phyloP scores from a whole-genome alignment of 1,140 invertebrate genomes.

The Acromyrmex charruanus region DNA sequence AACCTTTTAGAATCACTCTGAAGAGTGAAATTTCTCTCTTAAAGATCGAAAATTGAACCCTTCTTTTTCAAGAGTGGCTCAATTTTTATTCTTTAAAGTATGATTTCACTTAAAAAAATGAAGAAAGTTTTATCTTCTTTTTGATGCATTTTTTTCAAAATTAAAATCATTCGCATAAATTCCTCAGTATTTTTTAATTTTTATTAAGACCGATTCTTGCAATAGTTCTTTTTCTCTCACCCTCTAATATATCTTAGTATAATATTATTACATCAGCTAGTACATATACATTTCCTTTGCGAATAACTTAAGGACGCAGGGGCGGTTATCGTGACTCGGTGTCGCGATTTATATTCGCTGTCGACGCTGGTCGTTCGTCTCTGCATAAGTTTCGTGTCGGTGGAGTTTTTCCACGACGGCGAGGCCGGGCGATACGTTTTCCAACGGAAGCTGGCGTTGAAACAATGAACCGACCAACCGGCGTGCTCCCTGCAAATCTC shows the following conservation, averaged over 20 bases:
- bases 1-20: too few species aligned
- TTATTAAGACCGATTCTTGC: neutral
- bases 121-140: neutral
- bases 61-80: too few species aligned
- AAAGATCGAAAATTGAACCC: too few species aligned
- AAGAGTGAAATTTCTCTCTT: too few species aligned
- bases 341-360: slow-evolving; percentile 73
- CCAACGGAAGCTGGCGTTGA: slow-evolving; percentile 78
- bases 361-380: slow-evolving; percentile 71
- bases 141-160: neutral
- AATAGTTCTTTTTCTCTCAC: neutral
- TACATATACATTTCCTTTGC: neutral
- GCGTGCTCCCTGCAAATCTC: slow-evolving; percentile 83
- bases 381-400: slow-evolving; percentile 67
- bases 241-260: neutral
- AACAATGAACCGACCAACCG: slow-evolving; percentile 86
- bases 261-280: neutral
- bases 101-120: too few species aligned
- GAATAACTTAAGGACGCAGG: slow-evolving; percentile 64
- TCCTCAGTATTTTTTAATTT: neutral
- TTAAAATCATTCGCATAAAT: neutral
- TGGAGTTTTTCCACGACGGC: slow-evolving; percentile 67
- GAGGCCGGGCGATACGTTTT: slow-evolving; percentile 73
- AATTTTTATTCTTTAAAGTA: too few species aligned
- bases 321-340: slow-evolving; percentile 60